A percentile compares a stretch with the other conserved stretches of the same genome.
Conservation (phyloP, 2,797 vertebrate genomes). For the Dicrostonyx torquatus region DNA sequence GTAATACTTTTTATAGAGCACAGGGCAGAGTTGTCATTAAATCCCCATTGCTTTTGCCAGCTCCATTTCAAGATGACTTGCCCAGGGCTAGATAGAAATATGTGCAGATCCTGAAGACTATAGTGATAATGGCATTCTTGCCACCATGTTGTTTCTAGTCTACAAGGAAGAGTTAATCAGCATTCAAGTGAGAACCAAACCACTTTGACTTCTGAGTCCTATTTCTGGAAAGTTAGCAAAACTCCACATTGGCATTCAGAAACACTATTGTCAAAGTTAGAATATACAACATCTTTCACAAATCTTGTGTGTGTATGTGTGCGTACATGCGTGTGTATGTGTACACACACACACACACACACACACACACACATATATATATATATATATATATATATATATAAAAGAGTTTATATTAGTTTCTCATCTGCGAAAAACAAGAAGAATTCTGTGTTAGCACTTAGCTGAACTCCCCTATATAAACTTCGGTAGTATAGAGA, state of each 20-base stretch:
- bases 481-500: not conserved
- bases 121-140: slow-evolving; percentile 34
- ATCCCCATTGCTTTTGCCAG: slow-evolving; percentile 32
- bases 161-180: slow-evolving; percentile 6
- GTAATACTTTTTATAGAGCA: slow-evolving; percentile 61
- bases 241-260: not conserved
- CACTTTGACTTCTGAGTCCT: slow-evolving; percentile 9
- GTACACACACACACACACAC: too few species aligned
- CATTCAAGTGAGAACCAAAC: slow-evolving; percentile 42
- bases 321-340: too few species aligned
- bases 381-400: too few species aligned
- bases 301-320: not conserved
- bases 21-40: slow-evolving; percentile 61
- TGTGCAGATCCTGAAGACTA: slow-evolving; percentile 46
- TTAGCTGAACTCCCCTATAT: not conserved
- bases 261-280: not conserved
- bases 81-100: slow-evolving; percentile 47
- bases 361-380: too few species aligned
- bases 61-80: slow-evolving; percentile 59
- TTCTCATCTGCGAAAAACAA: not conserved
- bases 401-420: not conserved
- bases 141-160: slow-evolving; percentile 53
- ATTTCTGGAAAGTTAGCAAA: slow-evolving; percentile 37
- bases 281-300: not conserved
- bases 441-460: not conserved